Conservation (phyloP, 2,113 vertebrate genomes). For the Otolemur garnettii region DNA sequence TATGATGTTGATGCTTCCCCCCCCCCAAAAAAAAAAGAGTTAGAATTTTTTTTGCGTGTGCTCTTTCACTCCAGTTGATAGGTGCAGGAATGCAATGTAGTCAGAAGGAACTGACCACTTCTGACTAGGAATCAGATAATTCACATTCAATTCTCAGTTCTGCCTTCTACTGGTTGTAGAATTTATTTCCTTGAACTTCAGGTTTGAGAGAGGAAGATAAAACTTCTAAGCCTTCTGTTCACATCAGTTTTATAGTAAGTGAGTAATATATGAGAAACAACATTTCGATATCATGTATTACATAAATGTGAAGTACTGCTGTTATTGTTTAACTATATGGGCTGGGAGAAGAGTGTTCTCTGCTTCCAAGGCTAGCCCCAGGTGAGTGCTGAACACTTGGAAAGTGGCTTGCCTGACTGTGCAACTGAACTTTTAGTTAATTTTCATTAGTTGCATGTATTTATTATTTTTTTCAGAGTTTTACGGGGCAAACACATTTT, state of each 20-base stretch:
- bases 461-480: too few species aligned
- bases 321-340: neutral
- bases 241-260: conserved; percentile 23
- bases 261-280: neutral
- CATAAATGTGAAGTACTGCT: neutral
- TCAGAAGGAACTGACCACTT: neutral
- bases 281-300: neutral
- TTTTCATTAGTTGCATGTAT: neutral
- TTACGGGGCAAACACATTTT: too few species aligned
- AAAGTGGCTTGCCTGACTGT: neutral
- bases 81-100: neutral
- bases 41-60: neutral
- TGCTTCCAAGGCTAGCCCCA: neutral
- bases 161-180: neutral
- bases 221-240: neutral
- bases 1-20: neutral
- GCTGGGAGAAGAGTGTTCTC: neutral
- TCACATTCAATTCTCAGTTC: neutral
- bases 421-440: neutral
- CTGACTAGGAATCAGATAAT: neutral
- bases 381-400: neutral
- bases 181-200: neutral
- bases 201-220: neutral
- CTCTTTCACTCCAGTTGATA: neutral
- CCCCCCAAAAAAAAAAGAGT: neutral